Base-by-base conservation (phyloP, 2,797 vertebrate genomes). In the Phrynocephalus forsythii region DNA sequence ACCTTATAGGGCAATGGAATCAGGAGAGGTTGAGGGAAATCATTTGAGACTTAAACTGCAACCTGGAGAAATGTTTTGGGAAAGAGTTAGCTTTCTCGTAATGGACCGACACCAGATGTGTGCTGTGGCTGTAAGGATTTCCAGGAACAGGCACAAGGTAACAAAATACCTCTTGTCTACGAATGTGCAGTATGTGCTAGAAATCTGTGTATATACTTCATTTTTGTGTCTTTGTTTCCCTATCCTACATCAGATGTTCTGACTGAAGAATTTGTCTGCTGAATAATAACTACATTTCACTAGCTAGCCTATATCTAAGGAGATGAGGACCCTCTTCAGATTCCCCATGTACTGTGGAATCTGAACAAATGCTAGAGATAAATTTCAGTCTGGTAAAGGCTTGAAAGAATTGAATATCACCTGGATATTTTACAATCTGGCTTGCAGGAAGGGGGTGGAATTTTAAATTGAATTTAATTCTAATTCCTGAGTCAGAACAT, bases 61-160 rank as follows among this genome's bases (percentile, higher is more conserved):
- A 30, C 15, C 22, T 83, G 33, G 9, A 16, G 10, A 66, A 52
- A 28, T 78, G 26, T 71, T 86, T 71, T 26, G 72, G 9, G 28
- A 24, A 67, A 75, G 22, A 28, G 10, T 79, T 88, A 30, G 15
- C 48, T 71, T 69, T 30, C n/a, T 66, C 56, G 79, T 63, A 88
- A 72, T 87, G 33, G 69, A 84, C 79, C 44, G 38, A 38, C 22
- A 68, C 15, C 22, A 81, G 30, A 22, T 66, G 24, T n/a, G 50
- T 81, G 77, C 78, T 85, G 38, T 81, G 78, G 60, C 69, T 26
- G 38, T 81, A 81, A 81, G 56, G 69, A 69, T 76, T 75, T 85
- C 71, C 63, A 80, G 56, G 71, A 80, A 30, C 6, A 56, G 63
- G 10, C 60, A 85, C n/a, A 79, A 83, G 78, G 87, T 88, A 88